Conservation (phyloP, 2,888 invertebrate species). For the Polylopha cassiicola region DNA sequence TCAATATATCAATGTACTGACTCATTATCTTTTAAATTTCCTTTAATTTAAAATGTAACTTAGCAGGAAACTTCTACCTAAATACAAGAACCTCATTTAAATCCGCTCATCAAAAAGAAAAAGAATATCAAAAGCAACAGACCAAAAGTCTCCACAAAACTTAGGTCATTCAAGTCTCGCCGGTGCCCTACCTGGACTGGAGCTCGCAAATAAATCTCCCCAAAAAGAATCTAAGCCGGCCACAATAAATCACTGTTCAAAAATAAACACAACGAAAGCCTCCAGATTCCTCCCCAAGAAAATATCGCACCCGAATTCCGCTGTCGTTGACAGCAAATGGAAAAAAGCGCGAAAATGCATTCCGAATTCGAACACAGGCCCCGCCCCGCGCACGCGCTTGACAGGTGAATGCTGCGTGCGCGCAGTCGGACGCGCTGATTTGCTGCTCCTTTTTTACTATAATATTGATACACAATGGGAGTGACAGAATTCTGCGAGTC, state of each 20-base stretch:
- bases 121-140: too few relatives aligned
- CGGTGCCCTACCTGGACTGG: slow-evolving; percentile 53
- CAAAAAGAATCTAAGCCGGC: slow-evolving; percentile 42
- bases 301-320: slow-evolving; percentile 77
- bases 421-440: slow-evolving; percentile 49
- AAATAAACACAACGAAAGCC: slow-evolving; percentile 68
- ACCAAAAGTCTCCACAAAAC: too few relatives aligned
- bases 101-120: too few relatives aligned
- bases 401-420: slow-evolving; percentile 70
- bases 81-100: too few relatives aligned
- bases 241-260: slow-evolving; percentile 56
- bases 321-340: slow-evolving; percentile 57
- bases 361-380: slow-evolving; percentile 44
- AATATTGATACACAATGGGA: slow-evolving; percentile 68
- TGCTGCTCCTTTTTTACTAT: slow-evolving; percentile 57
- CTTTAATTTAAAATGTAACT: too few relatives aligned
- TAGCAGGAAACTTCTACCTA: too few relatives aligned
- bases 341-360: slow-evolving; percentile 66
- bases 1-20: too few relatives aligned
- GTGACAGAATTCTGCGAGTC: slow-evolving; percentile 47
- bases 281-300: slow-evolving; percentile 68
- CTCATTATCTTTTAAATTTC: too few relatives aligned
- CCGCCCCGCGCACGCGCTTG: slow-evolving; percentile 65
- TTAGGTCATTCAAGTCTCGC: too few relatives aligned
- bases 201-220: slow-evolving; percentile 55